Evolutionary conservation across 1,140 invertebrate genomes (phyloP), one percentile per base, ranked within the genome.

Genomic region (Glossosoma conforme): DNA sequence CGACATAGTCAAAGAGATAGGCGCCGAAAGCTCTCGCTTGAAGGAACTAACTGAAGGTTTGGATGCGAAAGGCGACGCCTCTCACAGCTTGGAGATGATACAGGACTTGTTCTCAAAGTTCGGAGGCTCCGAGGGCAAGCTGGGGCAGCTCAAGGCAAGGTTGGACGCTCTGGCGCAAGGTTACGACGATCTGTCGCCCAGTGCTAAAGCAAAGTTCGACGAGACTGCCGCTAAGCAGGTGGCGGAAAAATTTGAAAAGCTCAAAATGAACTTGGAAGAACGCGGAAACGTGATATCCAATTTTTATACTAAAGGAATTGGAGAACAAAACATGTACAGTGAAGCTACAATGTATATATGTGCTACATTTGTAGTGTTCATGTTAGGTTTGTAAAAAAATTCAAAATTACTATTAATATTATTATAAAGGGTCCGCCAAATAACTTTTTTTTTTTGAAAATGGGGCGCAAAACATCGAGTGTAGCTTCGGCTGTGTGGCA

Each of bases 131-230:
- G 24, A 44, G 13, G 25, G 28, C 35, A 32, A 28, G 11, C 36
- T 44, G 1, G n/a, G 20, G 0, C 63, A 64, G 2, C 59, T 69
- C 0, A 53, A 61, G 1, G 45, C 65, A 2, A 70, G 71, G 47
- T 20, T 77, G 2, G 48, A 61, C 8, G 60, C 55, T 0, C 58
- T 77, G 2, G 20, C 74, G 1, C 33, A 61, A 1, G 59, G 67
- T 22, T 76, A 70, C 41, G 58, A 66, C n/a, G 37, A 55, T 2
- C 59, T 78, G 58, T 35, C 52, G 2, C 61, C 66, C 1, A 59
- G 64, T 0, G 69, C 72, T 2, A 74, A 68, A 13, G 40, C 45
- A 2, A 33, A 64, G 5, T 75, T 77, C 30, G 37, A 65, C 0
- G 17, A 13, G 10, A 32, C 4, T 25, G 47, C 35, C 0, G 17